Conservation (phyloP, 2,797 vertebrate species). For the Falco berigora region DNA sequence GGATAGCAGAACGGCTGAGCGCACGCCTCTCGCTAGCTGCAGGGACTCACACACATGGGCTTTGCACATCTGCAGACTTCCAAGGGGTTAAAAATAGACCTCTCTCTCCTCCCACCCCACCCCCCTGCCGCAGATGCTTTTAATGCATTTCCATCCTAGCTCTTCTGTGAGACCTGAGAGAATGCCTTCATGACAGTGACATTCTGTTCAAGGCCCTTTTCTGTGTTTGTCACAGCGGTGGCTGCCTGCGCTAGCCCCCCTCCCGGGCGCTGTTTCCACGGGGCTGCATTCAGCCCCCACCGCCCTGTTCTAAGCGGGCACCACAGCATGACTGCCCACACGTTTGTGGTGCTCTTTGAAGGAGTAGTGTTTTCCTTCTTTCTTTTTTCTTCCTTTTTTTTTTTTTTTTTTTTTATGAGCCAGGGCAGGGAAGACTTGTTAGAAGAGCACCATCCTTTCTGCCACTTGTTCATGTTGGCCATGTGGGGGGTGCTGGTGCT, state of each 20-base stretch:
- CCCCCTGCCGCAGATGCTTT: neutral
- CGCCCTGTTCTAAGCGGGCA: neutral
- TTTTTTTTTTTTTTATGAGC: fast-evolving
- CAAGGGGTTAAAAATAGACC: conserved; percentile 27
- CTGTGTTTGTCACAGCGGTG: fast-evolving
- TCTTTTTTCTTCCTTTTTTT: no score
- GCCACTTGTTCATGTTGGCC: fast-evolving
- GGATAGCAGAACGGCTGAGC: neutral
- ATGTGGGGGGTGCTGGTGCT: fast-evolving
- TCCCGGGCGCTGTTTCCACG: fast-evolving
- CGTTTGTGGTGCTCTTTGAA: neutral
- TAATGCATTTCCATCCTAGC: neutral
- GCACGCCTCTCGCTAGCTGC: neutral
- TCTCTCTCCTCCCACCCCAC: no score
- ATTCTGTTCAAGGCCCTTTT: neutral
- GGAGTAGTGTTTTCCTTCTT: fast-evolving
- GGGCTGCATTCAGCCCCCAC: neutral
- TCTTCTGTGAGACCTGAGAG: neutral
- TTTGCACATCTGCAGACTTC: neutral
- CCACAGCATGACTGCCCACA: neutral
- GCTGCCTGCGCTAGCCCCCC: neutral
- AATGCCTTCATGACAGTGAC: neutral
- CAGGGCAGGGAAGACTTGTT: neutral
- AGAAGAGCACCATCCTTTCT: neutral
- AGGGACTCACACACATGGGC: neutral